These are phyloP conservation scores for Eulithis prunata DNA, from an alignment of 2,888 invertebrate genomes.

Conservation along the genomic window DNA sequence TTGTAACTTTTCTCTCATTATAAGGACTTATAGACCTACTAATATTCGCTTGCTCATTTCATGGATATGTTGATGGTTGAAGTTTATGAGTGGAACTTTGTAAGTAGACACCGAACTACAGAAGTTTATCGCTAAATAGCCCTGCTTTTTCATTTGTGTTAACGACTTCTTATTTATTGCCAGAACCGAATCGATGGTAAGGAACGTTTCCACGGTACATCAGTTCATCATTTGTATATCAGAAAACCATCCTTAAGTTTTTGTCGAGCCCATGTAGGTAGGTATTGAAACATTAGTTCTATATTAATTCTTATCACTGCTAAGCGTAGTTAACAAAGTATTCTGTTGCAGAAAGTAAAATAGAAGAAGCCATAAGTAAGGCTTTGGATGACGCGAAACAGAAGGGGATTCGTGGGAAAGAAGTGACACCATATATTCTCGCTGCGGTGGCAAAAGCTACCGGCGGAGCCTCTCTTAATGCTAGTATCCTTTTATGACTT, in stretches of 20 bases:
- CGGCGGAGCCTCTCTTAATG: conserved; percentile 90
- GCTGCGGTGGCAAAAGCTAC: conserved; percentile 91
- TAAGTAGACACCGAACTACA: conserved; percentile 37
- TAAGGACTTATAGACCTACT: conserved; percentile 32
- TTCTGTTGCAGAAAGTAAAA: conserved; percentile 71
- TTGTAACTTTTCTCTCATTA: conserved; percentile 9
- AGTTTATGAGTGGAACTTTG: conserved; percentile 39
- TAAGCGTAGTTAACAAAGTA: too few relatives aligned
- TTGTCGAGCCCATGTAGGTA: too few relatives aligned
- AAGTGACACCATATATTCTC: conserved; percentile 96
- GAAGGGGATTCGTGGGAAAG: conserved; percentile 90
- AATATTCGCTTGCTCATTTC: conserved; percentile 34
- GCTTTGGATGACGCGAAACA: conserved; percentile 87
- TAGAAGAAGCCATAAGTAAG: conserved; percentile 88
- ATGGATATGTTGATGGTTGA: conserved; percentile 39
- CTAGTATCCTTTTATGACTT: conserved; percentile 90
- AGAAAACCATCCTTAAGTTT: conserved; percentile 1
- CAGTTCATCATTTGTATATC: neutral
- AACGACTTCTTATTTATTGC: conserved; percentile 23
- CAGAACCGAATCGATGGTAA: neutral
- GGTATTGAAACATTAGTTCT: too few relatives aligned
- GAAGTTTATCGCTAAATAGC: conserved; percentile 29
- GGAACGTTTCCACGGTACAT: neutral
- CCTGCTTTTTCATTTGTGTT: conserved; percentile 24
- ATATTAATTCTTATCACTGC: too few relatives aligned